These are phyloP conservation scores for Drosophila maculinotata DNA, from an alignment of 2,888 invertebrate genomes.

Conservation along the genomic window DNA sequence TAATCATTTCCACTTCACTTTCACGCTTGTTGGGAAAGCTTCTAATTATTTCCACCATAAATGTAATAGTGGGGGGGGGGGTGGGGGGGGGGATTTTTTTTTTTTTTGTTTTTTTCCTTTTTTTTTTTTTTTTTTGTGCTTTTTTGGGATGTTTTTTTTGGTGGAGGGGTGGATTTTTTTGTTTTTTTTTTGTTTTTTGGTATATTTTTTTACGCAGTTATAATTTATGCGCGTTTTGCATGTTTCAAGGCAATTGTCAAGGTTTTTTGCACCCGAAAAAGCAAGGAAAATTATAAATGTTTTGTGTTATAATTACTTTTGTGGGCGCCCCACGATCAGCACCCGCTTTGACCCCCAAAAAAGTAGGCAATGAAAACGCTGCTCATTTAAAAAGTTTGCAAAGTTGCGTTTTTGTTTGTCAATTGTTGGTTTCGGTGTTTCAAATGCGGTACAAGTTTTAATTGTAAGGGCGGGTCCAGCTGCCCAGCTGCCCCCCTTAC, in stretches of 20 bases:
- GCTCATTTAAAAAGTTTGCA: slow-evolving; percentile 26
- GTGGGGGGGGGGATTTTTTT: slow-evolving; percentile 45
- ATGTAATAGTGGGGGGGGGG: slow-evolving; percentile 41
- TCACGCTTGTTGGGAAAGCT: slow-evolving; percentile 56
- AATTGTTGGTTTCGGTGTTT: slow-evolving; percentile 23
- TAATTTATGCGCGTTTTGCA: slow-evolving; percentile 82
- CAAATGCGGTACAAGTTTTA: slow-evolving; percentile 37
- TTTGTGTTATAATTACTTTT: slow-evolving; percentile 75
- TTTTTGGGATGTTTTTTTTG: slow-evolving; percentile 18
- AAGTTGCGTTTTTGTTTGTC: slow-evolving; percentile 47
- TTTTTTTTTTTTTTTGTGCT: slow-evolving; percentile 37
- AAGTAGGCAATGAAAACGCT: slow-evolving; percentile 25
- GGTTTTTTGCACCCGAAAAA: slow-evolving; percentile 62
- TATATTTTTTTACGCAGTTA: slow-evolving; percentile 21
- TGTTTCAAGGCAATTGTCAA: slow-evolving; percentile 82
- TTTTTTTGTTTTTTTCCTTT: slow-evolving; percentile 17
- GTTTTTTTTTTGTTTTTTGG: slow-evolving; percentile 12
- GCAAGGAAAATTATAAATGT: slow-evolving; percentile 60
- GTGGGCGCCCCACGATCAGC: slow-evolving; percentile 16
- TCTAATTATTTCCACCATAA: slow-evolving; percentile 76
- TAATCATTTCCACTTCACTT: slow-evolving; percentile 47
- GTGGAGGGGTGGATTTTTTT: no score
- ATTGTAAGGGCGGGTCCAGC: slow-evolving; percentile 58
- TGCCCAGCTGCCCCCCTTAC: not conserved
- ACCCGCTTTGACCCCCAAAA: slow-evolving; percentile 31